phyloP scores from a whole-genome alignment of 1,140 invertebrate genomes.

The Trichomalopsis sarcophagae region DNA sequence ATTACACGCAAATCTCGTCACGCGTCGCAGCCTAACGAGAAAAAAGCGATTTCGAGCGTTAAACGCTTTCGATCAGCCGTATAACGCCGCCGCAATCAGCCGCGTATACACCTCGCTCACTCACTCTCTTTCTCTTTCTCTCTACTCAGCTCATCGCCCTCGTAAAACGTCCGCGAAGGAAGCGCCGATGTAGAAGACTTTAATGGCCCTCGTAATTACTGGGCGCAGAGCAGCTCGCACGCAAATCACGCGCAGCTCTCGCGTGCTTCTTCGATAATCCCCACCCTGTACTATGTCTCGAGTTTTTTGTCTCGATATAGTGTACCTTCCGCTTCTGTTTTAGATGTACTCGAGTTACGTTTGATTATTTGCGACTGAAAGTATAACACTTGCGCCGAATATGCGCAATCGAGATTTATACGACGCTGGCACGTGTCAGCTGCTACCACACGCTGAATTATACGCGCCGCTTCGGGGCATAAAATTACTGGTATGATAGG shows the following conservation, averaged over 20 bases:
- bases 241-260: neutral
- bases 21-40: neutral
- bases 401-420: neutral
- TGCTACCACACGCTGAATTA: neutral
- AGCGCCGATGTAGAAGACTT: slow-evolving; percentile 45
- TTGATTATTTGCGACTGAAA: neutral
- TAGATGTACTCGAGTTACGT: neutral
- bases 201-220: slow-evolving; percentile 45
- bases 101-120: neutral
- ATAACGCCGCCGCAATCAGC: neutral
- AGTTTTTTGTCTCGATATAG: neutral
- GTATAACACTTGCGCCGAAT: neutral
- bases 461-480: neutral
- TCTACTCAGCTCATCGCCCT: neutral
- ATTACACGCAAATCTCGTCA: too few relatives aligned
- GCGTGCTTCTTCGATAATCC: neutral
- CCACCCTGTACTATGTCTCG: neutral
- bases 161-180: neutral
- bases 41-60: neutral
- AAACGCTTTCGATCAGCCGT: neutral
- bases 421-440: too few relatives aligned
- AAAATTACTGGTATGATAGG: neutral
- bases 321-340: neutral
- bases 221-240: neutral
- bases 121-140: neutral